Conservation (phyloP, 2,888 invertebrate genomes). For the Aporophyla lueneburgensis region DNA sequence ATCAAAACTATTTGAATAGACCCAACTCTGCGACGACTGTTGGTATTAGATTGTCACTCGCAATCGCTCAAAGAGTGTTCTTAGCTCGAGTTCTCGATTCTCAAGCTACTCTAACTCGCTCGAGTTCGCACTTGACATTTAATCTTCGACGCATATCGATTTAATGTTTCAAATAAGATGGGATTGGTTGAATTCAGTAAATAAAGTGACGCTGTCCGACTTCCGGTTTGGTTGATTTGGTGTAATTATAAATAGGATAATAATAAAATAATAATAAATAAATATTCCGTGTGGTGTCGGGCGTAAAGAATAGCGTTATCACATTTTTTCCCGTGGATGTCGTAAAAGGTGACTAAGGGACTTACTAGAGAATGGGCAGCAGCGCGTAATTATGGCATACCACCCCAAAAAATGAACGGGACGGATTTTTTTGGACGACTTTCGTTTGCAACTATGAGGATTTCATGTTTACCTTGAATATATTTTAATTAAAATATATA, state of each 20-base stretch:
- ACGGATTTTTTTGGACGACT: too few species aligned
- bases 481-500: neutral
- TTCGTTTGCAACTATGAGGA: neutral
- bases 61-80: slow-evolving; percentile 46
- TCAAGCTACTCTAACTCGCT: slow-evolving; percentile 23
- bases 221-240: neutral
- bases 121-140: slow-evolving; percentile 48
- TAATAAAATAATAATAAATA: too few species aligned
- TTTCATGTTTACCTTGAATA: neutral
- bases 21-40: slow-evolving; percentile 54
- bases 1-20: slow-evolving; percentile 60
- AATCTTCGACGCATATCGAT: slow-evolving; percentile 44
- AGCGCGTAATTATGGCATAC: too few species aligned
- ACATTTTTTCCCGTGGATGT: too few species aligned
- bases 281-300: too few species aligned
- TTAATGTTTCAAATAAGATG: slow-evolving; percentile 38
- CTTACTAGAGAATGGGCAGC: too few species aligned
- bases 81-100: slow-evolving; percentile 38
- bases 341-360: too few species aligned
- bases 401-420: too few species aligned
- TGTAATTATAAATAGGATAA: neutral
- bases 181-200: neutral
- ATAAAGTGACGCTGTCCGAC: neutral
- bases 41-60: slow-evolving; percentile 61
- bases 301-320: too few species aligned